These are phyloP conservation scores for Drosophila elegans DNA, from an alignment of 1,140 invertebrate genomes.

Conservation along the genomic window DNA sequence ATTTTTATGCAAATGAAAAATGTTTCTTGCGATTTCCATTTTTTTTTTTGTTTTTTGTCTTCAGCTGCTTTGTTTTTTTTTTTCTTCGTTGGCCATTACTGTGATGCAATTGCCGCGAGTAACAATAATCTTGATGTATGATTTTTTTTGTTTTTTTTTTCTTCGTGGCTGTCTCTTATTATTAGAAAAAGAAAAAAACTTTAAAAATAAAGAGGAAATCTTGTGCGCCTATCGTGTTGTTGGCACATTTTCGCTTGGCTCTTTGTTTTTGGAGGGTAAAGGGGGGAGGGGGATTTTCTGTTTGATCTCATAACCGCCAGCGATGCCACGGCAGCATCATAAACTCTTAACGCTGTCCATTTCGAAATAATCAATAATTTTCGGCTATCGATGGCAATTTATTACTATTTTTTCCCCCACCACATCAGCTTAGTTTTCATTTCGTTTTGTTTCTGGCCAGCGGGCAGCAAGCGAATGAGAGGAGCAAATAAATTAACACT, in stretches of 20 bases:
- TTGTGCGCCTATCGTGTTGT: slow-evolving; percentile 76
- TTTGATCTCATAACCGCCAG: slow-evolving; percentile 82
- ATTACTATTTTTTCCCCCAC: slow-evolving; percentile 59
- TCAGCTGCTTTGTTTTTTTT: slow-evolving; percentile 40
- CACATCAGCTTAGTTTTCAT: slow-evolving; percentile 17
- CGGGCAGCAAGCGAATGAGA: slow-evolving; percentile 32
- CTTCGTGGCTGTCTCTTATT: slow-evolving; percentile 56
- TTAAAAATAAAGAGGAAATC: slow-evolving; percentile 75
- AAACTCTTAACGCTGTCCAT: slow-evolving; percentile 81
- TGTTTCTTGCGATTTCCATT: slow-evolving; percentile 81
- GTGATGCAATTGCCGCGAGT: slow-evolving; percentile 82
- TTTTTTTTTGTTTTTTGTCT: slow-evolving; percentile 31
- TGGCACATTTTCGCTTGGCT: slow-evolving; percentile 75
- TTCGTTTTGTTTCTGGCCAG: slow-evolving; percentile 37
- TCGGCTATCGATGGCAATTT: slow-evolving; percentile 81
- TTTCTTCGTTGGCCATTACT: slow-evolving; percentile 64
- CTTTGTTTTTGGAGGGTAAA: neutral
- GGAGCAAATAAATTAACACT: slow-evolving; percentile 81
- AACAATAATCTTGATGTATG: slow-evolving; percentile 84
- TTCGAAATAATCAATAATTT: slow-evolving; percentile 84
- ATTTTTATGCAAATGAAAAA: slow-evolving; percentile 84
- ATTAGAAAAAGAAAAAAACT: slow-evolving; percentile 62
- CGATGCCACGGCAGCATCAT: slow-evolving; percentile 69
- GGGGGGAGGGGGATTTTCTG: slow-evolving; percentile 45
- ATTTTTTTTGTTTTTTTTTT: slow-evolving; percentile 43